A percentile compares a stretch with the other conserved stretches of the same genome.
phyloP scores from a whole-genome alignment of 1,140 invertebrate species.

The Acyrthosiphon pisum region DNA sequence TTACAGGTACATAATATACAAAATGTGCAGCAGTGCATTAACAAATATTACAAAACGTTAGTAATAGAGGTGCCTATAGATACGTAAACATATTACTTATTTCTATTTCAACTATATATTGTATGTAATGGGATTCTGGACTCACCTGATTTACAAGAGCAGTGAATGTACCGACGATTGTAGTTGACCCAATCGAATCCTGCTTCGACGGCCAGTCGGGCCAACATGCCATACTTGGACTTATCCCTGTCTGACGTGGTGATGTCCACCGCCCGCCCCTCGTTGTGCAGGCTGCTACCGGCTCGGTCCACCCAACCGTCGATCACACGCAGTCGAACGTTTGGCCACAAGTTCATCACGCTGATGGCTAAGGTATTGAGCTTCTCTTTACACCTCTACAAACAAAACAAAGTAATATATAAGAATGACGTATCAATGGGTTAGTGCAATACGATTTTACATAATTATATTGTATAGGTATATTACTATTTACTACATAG shows the following conservation, averaged over 20 bases:
- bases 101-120: neutral
- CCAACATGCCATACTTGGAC: constrained; percentile 94
- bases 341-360: constrained; percentile 98
- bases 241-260: constrained; percentile 92
- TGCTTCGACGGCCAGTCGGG: constrained; percentile 92
- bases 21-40: neutral
- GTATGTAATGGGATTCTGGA: neutral
- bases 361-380: constrained; percentile 92
- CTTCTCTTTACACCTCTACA: constrained; percentile 93
- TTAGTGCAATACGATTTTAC: neutral
- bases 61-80: neutral
- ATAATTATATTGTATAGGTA: too few relatives aligned
- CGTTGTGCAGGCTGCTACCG: constrained; percentile 88
- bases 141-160: constrained; percentile 96
- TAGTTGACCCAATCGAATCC: constrained; percentile 99
- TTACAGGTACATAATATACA: neutral
- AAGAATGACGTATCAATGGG: neutral
- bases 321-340: constrained; percentile 87
- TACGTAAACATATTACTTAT: neutral
- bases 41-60: too few relatives aligned
- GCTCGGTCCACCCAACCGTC: constrained; percentile 97
- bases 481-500: neutral
- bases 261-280: constrained; percentile 93
- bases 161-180: constrained; percentile 93
- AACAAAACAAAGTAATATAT: neutral